Percentiles rank a stretch among this genome's conserved stretches.
Evolutionary conservation across 2,888 invertebrate genomes (phyloP).

Genomic region (Atherix ibis): DNA sequence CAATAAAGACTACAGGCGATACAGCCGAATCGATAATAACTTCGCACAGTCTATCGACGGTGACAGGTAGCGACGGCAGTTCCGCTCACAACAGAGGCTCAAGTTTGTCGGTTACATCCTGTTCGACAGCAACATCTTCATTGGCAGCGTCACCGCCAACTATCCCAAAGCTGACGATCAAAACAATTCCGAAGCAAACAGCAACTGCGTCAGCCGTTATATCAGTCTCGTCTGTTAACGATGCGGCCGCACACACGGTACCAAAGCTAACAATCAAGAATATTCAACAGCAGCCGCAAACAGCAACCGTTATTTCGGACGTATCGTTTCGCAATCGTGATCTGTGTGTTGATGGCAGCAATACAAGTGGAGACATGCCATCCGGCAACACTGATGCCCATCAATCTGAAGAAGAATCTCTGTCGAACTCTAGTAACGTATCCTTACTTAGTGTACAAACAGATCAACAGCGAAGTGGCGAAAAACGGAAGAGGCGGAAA

Average conservation of each 20-base stretch:
- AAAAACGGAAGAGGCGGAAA: too few species aligned
- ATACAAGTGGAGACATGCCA: too few species aligned
- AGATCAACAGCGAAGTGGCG: too few species aligned
- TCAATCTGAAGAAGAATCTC: too few species aligned
- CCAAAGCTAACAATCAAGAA: constrained; percentile 33
- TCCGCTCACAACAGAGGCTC: too few species aligned
- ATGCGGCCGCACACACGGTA: constrained; percentile 20
- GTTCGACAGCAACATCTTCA: neutral
- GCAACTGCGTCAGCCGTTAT: neutral
- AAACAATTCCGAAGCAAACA: constrained; percentile 27
- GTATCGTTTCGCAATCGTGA: too few species aligned
- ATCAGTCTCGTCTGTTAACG: neutral
- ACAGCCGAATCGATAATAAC: constrained; percentile 26
- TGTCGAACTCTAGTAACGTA: too few species aligned
- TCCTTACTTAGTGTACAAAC: too few species aligned
- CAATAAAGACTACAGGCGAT: constrained; percentile 36
- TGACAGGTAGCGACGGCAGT: neutral
- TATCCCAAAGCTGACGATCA: constrained; percentile 44
- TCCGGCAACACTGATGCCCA: too few species aligned
- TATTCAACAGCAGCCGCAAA: constrained; percentile 11
- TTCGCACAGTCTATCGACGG: constrained; percentile 1
- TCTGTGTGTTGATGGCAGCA: too few species aligned
- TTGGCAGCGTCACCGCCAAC: constrained; percentile 19
- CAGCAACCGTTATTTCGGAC: neutral
- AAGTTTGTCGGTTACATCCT: neutral